Base-by-base conservation (phyloP, 1,140 invertebrate species). In the Telenomus remus region DNA sequence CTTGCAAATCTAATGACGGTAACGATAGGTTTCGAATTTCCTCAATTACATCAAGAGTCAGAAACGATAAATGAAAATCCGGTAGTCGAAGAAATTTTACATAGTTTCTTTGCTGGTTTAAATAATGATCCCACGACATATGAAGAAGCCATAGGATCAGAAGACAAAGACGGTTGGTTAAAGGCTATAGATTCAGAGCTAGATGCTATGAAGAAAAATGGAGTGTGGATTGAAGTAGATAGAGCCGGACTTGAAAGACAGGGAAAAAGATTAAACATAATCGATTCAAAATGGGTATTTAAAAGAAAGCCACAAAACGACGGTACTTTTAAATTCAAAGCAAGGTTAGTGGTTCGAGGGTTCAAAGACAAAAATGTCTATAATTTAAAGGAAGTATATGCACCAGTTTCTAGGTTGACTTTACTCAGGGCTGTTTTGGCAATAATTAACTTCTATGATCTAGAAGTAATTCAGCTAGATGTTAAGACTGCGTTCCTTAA, bases 401-500 rank as follows among this genome's bases (percentile, higher is more conserved):
- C 37, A 1, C 37, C 37, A 11, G 37, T 39, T 4, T 39, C 37
- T n/a, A 4, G 37, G 9, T 9, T 39, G 9, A 39, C 37, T n/a
- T 9, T 39, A n/a, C 3, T 39, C 2, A 2, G 37, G 8, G 37
- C 37, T 11, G 37, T 39, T 3, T 39, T 39, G 9, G 37, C 37
- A 4, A 39, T 9, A 2, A 39, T 39, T 4, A 39, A 39, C 9
- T n/a, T 9, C 8, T 9, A 11, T 11, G 8, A 39, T 9, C 8
- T 39, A 39, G 37, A 39, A 2, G 37, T 39, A 9, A 3, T 9
- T 39, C 37, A 39, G 3, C 9, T 39, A 9, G 89, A 89, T 79
- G 84, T 86, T 0, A 79, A 79, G 61, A 84, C 86, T 46, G 85
- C 86, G n/a, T 88, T 86, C 61, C 57, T 85, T 48, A 81, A 88